Evolutionary conservation across 2,113 vertebrate species (phyloP).

Genomic region (Ammodytes dubius): DNA sequence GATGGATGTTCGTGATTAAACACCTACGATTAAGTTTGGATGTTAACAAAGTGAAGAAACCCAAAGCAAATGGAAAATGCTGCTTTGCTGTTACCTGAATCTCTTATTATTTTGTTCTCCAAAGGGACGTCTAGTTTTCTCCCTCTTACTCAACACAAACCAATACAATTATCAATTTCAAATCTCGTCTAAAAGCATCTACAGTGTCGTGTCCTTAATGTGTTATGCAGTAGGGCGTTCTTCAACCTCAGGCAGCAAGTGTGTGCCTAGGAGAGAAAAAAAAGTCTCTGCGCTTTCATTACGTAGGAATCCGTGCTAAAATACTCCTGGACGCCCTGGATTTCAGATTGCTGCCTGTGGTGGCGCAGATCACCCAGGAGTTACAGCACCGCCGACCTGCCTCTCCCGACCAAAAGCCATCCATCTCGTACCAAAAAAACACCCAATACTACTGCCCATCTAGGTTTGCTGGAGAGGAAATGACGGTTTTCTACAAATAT

Average conservation of each 20-base stretch:
- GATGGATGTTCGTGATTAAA: slow-evolving; percentile 6
- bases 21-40: not conserved
- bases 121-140: slow-evolving; percentile 32
- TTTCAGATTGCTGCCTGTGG: slow-evolving; percentile 70
- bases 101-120: slow-evolving; percentile 38
- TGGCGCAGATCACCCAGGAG: slow-evolving; percentile 81
- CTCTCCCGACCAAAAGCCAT: slow-evolving; percentile 68
- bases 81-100: slow-evolving; percentile 8
- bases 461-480: slow-evolving; percentile 73
- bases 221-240: slow-evolving; percentile 54
- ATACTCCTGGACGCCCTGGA: slow-evolving; percentile 68
- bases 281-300: slow-evolving; percentile 59
- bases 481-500: slow-evolving; percentile 82
- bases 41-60: slow-evolving; percentile 1
- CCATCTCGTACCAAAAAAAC: slow-evolving; percentile 72
- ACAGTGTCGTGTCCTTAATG: slow-evolving; percentile 46
- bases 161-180: slow-evolving; percentile 63
- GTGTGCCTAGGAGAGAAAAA: slow-evolving; percentile 58
- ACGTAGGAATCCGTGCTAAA: slow-evolving; percentile 65
- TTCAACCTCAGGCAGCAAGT: slow-evolving; percentile 65
- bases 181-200: slow-evolving; percentile 57
- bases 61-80: slow-evolving; percentile 3
- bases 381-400: slow-evolving; percentile 56
- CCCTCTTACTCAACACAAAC: slow-evolving; percentile 46
- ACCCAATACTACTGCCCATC: slow-evolving; percentile 69